Evolutionary conservation across 2,888 invertebrate species (phyloP).

Genomic region (Pseudococcus jackbeardsleyi): DNA sequence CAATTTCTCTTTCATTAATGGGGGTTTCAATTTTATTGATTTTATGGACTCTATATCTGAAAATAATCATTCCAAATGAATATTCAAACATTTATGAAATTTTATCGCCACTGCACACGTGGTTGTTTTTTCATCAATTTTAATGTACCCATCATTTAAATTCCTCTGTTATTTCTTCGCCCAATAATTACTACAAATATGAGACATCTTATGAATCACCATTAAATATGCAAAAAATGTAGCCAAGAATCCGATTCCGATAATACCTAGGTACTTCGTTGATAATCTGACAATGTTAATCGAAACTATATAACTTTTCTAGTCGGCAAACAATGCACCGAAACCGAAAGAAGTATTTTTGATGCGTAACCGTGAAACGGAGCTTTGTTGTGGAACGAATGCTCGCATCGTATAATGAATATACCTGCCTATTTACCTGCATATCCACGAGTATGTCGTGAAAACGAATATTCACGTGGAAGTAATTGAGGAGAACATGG

Average conservation of each 20-base stretch:
- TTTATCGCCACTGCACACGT: too few species aligned
- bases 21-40: too few species aligned
- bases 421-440: background rate
- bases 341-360: background rate
- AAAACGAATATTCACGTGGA: slow-evolving; percentile 6
- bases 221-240: background rate
- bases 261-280: background rate
- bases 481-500: slow-evolving; percentile 5
- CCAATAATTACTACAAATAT: background rate
- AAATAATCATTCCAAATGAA: too few species aligned
- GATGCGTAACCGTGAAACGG: slow-evolving; percentile 37
- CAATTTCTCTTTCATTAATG: too few species aligned
- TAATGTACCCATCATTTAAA: background rate
- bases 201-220: background rate
- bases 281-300: background rate
- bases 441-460: background rate
- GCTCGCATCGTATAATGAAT: background rate
- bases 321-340: background rate
- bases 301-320: background rate
- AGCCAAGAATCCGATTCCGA: background rate
- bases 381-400: slow-evolving; percentile 11
- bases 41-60: too few species aligned
- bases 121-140: too few species aligned
- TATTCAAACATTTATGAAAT: too few species aligned
- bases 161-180: background rate